phyloP scores from a whole-genome alignment of 2,113 vertebrate species.

The Eira barbara region DNA sequence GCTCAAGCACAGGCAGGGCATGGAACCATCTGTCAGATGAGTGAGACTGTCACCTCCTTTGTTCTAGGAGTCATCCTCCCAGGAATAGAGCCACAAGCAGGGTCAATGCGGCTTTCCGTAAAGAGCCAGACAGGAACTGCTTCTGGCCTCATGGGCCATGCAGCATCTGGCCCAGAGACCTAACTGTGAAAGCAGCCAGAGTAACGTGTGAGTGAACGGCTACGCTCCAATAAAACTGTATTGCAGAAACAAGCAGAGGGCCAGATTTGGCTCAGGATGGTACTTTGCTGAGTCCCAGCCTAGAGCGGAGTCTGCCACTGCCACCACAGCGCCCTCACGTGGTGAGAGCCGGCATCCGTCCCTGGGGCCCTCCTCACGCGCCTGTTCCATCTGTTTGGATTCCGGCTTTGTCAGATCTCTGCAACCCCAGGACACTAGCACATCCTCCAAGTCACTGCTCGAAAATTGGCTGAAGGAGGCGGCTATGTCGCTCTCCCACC shows the following conservation, averaged over 20 bases:
- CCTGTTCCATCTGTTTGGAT: not conserved
- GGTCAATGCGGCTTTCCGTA: accelerated
- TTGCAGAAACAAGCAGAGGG: accelerated
- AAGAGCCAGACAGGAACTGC: not conserved
- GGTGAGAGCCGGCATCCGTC: too few relatives aligned
- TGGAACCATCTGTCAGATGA: too few relatives aligned
- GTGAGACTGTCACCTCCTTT: not conserved
- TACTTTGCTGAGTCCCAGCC: accelerated
- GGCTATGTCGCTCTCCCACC: accelerated
- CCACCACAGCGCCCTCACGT: accelerated
- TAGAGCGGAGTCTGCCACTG: not conserved
- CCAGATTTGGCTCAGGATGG: accelerated
- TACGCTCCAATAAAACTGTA: too few relatives aligned
- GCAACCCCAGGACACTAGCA: not conserved
- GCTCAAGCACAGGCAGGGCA: not conserved
- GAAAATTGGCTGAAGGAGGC: accelerated
- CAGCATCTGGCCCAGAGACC: not conserved
- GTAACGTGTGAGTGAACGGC: accelerated
- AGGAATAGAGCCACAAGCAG: not conserved
- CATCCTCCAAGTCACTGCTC: not conserved
- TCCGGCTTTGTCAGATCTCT: not conserved
- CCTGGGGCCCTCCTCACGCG: not conserved
- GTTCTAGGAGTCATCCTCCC: not conserved
- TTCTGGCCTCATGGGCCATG: accelerated
- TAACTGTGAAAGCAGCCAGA: not conserved